Evolutionary conservation across 2,797 vertebrate species (phyloP), one percentile per base, ranked within the genome.

Genomic region (Sternarchorhynchus goeldii): DNA sequence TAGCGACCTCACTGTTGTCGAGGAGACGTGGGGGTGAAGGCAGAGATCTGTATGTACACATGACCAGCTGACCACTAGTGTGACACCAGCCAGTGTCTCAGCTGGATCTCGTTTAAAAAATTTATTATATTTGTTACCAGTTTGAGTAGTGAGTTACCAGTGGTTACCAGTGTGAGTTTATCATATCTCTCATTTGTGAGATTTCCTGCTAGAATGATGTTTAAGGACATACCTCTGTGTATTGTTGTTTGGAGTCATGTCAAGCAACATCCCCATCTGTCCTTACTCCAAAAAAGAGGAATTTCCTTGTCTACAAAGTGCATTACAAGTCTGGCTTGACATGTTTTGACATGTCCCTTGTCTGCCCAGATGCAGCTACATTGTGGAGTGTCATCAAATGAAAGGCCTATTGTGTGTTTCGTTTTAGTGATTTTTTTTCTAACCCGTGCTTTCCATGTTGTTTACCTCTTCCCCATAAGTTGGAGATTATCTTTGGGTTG

Each of bases 291-390:
- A 60, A 59, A 78, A 73, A 45, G 18, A n/a, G 73, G 39, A 65
- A 53, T 79, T 79, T 79, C 32, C 71, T 66, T 77, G 73, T 72
- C 73, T 59, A 75, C 64, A 60, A 25, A n/a, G 63, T 29, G 29
- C 71, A 72, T 76, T 76, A 71, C 12, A 53, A 66, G 74, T 76
- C 79, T 76, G 21, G 60, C 39, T 59, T 72, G 60, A 72, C 79
- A 29, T 72, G 73, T 72, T 81, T 71, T 59, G 67, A 72, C 79
- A 66, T 20, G 55, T 68, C 29, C 77, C 4, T 3, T 36, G 67
- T 41, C 66, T 18, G 55, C 41, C 21, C 14, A 12, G 20, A 29
- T 5, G 14, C 62, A 65, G 34, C 10, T 18, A 8, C 34, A 25
- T 68, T 68, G 21, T 39, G 39, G n/a, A 75, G 7, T 32, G 41